Evolutionary conservation across 2,797 vertebrate species (phyloP).

Genomic region (Sebastes matsubarae): DNA sequence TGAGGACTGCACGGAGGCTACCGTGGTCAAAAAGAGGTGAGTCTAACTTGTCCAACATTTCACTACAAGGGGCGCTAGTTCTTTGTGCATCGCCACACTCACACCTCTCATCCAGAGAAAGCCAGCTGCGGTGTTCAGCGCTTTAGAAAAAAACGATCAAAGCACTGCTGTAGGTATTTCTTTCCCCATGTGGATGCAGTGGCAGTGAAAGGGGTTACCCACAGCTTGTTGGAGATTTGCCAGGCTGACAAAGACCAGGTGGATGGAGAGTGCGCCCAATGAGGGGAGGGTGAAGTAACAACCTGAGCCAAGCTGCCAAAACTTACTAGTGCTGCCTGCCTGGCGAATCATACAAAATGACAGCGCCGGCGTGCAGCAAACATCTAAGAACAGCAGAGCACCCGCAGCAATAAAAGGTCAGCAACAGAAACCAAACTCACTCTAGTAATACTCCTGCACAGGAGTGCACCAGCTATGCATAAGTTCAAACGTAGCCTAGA

Average conservation of each 20-base stretch:
- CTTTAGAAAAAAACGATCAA: constrained; percentile 53
- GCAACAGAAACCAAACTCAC: constrained; percentile 15
- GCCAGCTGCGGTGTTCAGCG: constrained; percentile 22
- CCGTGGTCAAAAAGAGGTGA: constrained; percentile 60
- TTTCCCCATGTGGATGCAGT: constrained; percentile 41
- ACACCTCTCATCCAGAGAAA: constrained; percentile 38
- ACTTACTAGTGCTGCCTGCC: constrained; percentile 43
- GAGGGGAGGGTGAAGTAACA: constrained; percentile 60
- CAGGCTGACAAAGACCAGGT: constrained; percentile 56
- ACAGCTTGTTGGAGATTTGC: constrained; percentile 57
- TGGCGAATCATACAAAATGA: constrained; percentile 52
- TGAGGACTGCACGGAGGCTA: constrained; percentile 35
- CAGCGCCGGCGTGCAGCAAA: constrained; percentile 42
- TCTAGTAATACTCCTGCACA: not conserved
- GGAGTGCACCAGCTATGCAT: no score
- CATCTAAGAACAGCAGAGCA: constrained; percentile 41
- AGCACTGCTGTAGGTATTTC: constrained; percentile 57
- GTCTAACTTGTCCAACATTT: constrained; percentile 55
- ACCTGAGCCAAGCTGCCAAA: constrained; percentile 61
- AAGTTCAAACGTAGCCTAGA: no score
- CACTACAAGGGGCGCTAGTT: constrained; percentile 39
- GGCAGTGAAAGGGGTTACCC: constrained; percentile 36
- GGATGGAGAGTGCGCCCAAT: constrained; percentile 48
- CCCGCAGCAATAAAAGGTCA: constrained; percentile 50
- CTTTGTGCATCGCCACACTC: constrained; percentile 53